Percentiles rank a stretch among this genome's conserved stretches.
phyloP scores from a whole-genome alignment of 2,113 vertebrate species.

The Malurus cyaneus region DNA sequence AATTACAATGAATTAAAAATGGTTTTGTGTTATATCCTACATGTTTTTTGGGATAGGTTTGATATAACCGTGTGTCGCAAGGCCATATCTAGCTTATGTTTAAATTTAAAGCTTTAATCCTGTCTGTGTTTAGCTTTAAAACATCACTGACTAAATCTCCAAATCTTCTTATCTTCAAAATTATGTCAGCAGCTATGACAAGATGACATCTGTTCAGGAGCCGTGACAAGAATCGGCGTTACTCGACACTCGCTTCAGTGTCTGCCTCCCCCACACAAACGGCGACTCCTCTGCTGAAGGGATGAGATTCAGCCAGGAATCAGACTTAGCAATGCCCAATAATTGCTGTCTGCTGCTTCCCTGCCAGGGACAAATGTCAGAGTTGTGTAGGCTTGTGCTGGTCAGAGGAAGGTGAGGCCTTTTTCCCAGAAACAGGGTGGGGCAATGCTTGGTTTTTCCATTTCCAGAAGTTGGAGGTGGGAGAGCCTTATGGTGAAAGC shows the following conservation, averaged over 20 bases:
- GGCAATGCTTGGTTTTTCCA: neutral
- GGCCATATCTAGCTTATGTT: constrained; percentile 18
- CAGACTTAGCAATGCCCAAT: neutral
- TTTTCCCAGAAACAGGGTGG: neutral
- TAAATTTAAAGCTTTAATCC: constrained; percentile 59
- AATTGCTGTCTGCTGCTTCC: neutral
- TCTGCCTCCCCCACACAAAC: neutral
- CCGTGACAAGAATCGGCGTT: neutral
- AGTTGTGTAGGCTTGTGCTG: neutral
- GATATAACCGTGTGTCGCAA: neutral
- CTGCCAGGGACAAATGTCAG: neutral
- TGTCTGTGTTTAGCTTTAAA: constrained; percentile 48
- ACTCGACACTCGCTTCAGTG: neutral
- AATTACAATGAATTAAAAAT: neutral
- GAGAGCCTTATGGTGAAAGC: neutral
- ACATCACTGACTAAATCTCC: constrained; percentile 22
- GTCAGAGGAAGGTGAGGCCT: neutral
- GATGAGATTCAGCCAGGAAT: neutral
- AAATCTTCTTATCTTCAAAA: constrained; percentile 64
- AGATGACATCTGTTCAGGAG: constrained; percentile 49
- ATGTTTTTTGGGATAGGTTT: neutral
- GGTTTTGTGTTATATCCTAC: accelerated
- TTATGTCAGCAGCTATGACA: constrained; percentile 54
- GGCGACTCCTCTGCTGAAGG: neutral
- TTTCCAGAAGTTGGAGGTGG: neutral